A percentile compares a stretch with the other conserved stretches of the same genome.
Evolutionary conservation across 2,113 vertebrate genomes (phyloP).

Genomic region (Collichthys lucidus): DNA sequence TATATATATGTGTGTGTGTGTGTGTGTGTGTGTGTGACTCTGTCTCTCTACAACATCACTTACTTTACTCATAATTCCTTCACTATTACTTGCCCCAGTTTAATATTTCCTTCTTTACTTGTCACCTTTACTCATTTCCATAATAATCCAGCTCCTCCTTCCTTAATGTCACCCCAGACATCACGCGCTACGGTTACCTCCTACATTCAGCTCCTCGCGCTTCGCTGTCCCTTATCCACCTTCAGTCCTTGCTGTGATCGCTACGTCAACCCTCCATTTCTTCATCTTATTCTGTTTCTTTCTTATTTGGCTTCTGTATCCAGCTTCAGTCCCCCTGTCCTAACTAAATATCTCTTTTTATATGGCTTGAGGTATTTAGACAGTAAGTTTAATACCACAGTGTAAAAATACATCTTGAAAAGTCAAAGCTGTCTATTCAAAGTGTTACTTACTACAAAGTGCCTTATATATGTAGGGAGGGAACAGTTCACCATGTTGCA

Average conservation of each 20-base stretch:
- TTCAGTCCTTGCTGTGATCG: background rate
- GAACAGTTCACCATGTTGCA: too few species aligned
- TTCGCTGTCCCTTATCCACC: background rate
- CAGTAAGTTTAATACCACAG: background rate
- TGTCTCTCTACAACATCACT: slow-evolving; percentile 9
- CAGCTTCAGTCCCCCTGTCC: background rate
- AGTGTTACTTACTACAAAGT: too few species aligned
- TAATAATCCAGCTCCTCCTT: background rate
- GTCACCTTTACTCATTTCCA: background rate
- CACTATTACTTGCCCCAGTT: background rate
- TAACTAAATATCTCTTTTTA: background rate
- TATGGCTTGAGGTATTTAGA: background rate
- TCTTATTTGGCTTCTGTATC: background rate
- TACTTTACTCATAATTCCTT: background rate
- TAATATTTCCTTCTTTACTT: background rate
- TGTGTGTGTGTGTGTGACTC: slow-evolving; percentile 1
- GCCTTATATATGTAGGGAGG: too few species aligned
- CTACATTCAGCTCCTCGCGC: background rate
- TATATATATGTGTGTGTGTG: background rate
- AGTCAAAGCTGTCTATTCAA: too few species aligned
- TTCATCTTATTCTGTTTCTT: background rate
- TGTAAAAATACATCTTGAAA: background rate
- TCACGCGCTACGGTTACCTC: background rate
- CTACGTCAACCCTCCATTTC: background rate
- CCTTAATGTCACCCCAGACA: background rate